Evolutionary conservation across 2,113 vertebrate species (phyloP), one percentile per base, ranked within the genome.

Genomic region (Rhinolophus ferrumequinum): DNA sequence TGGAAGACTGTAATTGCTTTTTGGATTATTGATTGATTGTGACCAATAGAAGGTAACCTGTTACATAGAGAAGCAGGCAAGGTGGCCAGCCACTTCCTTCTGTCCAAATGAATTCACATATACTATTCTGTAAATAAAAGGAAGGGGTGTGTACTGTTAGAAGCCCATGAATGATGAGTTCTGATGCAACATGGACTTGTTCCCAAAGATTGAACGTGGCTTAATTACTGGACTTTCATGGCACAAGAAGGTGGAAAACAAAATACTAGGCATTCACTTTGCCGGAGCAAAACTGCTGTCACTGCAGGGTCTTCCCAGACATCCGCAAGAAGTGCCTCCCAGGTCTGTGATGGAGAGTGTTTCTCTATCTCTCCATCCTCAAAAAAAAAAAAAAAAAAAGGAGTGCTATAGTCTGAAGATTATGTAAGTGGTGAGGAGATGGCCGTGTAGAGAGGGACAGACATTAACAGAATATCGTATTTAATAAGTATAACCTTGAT

Each of bases 81-180:
- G 47, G 87, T 83, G 77, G 60, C 83, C n/a, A 76, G 84, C 47
- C 81, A 72, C 64, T 77, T 70, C 26, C 84, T 89, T 81, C 83
- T 91, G 21, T 90, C 73, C 81, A 95, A 26, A 33, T 91, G 73
- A 83, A 83, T 87, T 21, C 0, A 92, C 52, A 30, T 64, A 93
- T 77, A 60, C 96, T 97, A 19, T 92, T 94, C 58, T 96, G 12
- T 88, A 76, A 9, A 47, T 95, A 91, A 90, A 98, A 98, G 95
- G 95, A 91, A 97, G 73, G 79, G 38, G 84, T 35, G 11, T 58
- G 72, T 75, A 62, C 16, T 96, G 77, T 90, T 79, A 87, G 97
- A 96, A 98, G 84, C 75, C 87, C 26, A 11, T 79, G 64, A 67
- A 87, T 33, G 5, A 44, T 79, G 81, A 94, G 28, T 90, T 93